A percentile compares a stretch with the other conserved stretches of the same genome.
Conservation (phyloP, 2,113 vertebrate species). For the Spizaetus ornatus region DNA sequence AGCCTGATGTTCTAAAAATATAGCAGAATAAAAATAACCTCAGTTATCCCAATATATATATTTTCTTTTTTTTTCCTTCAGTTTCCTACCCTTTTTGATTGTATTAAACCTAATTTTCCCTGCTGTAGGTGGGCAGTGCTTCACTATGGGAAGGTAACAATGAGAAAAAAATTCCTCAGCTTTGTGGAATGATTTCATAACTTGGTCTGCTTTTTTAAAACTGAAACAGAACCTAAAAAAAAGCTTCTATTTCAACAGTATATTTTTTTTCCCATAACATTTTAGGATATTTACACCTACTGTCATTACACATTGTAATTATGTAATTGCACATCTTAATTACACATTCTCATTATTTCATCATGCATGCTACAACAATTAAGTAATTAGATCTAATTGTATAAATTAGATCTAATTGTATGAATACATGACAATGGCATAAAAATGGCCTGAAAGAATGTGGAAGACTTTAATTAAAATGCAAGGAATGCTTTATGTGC, state of each 20-base stretch:
- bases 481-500: background rate
- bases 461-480: background rate
- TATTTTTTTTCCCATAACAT: constrained; percentile 55
- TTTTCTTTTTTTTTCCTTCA: background rate
- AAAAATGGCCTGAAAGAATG: constrained; percentile 12
- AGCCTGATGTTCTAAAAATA: background rate
- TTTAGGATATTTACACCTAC: constrained; percentile 66
- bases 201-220: background rate
- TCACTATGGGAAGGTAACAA: background rate
- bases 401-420: constrained; percentile 62
- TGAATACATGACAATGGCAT: constrained; percentile 65
- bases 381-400: constrained; percentile 73
- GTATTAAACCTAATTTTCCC: background rate
- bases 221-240: background rate
- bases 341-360: constrained; percentile 67
- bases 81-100: background rate
- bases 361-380: constrained; percentile 68
- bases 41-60: background rate
- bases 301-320: constrained; percentile 71
- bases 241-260: background rate
- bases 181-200: background rate
- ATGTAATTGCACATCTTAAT: constrained; percentile 71
- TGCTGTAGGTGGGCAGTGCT: background rate
- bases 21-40: background rate
- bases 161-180: background rate